Conservation (phyloP, 2,888 invertebrate species). For the Maniola hyperantus region DNA sequence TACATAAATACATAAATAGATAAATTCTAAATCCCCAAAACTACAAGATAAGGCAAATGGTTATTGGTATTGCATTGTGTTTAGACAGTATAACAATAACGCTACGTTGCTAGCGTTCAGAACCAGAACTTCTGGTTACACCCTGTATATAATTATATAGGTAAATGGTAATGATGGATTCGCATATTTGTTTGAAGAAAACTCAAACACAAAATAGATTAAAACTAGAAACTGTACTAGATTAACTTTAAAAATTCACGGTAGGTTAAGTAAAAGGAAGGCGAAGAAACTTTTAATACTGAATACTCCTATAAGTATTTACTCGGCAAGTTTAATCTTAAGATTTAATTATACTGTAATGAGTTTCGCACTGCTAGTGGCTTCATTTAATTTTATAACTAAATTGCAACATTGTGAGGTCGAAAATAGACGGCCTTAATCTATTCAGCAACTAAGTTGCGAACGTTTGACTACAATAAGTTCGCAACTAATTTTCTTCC, state of each 20-base stretch:
- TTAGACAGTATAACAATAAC: no score
- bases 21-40: no score
- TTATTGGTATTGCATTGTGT: no score
- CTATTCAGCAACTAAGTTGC: background rate
- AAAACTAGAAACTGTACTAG: background rate
- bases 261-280: background rate
- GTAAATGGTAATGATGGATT: no score
- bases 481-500: background rate
- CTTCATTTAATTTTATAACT: constrained; percentile 12
- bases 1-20: no score
- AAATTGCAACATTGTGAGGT: background rate
- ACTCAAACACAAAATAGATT: background rate
- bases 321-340: constrained; percentile 10
- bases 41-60: no score
- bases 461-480: background rate
- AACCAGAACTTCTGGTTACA: no score
- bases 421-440: background rate
- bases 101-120: no score
- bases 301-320: constrained; percentile 15
- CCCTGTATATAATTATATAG: no score
- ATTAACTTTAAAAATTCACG: background rate
- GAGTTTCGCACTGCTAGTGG: constrained; percentile 7
- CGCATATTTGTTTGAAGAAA: no score
- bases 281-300: constrained; percentile 3
- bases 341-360: constrained; percentile 21